phyloP scores from a whole-genome alignment of 1,140 invertebrate species.

The Polyergus mexicanus region DNA sequence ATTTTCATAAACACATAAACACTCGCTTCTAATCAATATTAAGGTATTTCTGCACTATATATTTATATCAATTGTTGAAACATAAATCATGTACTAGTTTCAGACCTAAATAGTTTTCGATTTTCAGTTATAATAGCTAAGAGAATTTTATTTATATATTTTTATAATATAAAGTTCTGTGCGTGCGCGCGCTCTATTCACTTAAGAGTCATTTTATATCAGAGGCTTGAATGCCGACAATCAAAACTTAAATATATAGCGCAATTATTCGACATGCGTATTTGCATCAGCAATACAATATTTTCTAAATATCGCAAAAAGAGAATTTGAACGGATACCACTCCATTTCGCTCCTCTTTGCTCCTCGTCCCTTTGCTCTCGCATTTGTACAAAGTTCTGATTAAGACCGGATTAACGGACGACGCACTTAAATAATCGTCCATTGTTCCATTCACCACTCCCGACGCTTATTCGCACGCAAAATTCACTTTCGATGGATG shows the following conservation, averaged over 20 bases:
- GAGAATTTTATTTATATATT: neutral
- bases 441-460: too few species aligned
- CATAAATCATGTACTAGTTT: neutral
- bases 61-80: neutral
- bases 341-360: too few species aligned
- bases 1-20: slow-evolving; percentile 31
- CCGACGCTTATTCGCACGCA: too few species aligned
- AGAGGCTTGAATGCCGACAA: neutral
- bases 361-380: too few species aligned
- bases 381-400: too few species aligned
- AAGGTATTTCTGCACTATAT: neutral
- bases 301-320: slow-evolving; percentile 34
- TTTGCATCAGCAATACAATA: slow-evolving; percentile 22
- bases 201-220: neutral
- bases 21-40: slow-evolving; percentile 15
- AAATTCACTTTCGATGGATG: too few species aligned
- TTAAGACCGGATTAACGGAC: too few species aligned
- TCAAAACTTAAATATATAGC: neutral
- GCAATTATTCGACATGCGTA: neutral
- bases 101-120: neutral
- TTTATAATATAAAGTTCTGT: neutral
- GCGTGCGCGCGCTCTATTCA: neutral
- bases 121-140: neutral
- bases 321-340: slow-evolving; percentile 35
- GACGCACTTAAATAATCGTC: too few species aligned